phyloP scores from a whole-genome alignment of 2,888 invertebrate species.

The Chloroclystis v-ata region DNA sequence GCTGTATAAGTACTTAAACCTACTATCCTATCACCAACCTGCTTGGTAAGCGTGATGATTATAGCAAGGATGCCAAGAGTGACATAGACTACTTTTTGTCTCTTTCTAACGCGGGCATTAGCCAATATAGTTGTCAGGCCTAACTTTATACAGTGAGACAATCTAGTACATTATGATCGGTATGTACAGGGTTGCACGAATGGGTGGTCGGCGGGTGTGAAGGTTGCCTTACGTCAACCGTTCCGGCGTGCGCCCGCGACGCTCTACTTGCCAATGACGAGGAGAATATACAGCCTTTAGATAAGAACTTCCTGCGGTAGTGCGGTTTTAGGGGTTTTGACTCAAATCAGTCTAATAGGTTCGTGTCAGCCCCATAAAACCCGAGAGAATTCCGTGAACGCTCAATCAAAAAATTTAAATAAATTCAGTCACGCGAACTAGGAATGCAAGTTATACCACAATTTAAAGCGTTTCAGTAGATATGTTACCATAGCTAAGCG shows the following conservation, averaged over 20 bases:
- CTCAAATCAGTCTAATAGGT: not conserved
- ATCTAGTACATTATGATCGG: too few species aligned
- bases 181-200: slow-evolving; percentile 17
- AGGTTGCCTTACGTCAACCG: slow-evolving; percentile 67
- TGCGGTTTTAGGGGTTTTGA: not conserved
- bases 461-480: slow-evolving; percentile 10
- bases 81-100: too few species aligned
- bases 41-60: too few species aligned
- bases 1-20: too few species aligned
- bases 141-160: too few species aligned
- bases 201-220: slow-evolving; percentile 48
- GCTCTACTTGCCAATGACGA: slow-evolving; percentile 65
- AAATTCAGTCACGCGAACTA: slow-evolving; percentile 20
- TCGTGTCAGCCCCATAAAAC: not conserved
- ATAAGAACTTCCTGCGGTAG: slow-evolving; percentile 19
- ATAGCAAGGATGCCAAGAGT: not conserved
- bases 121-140: too few species aligned
- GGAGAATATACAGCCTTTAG: slow-evolving; percentile 32
- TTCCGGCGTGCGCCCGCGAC: slow-evolving; percentile 60
- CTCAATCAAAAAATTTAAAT: slow-evolving; percentile 22
- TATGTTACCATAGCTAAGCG: too few species aligned
- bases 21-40: too few species aligned
- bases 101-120: too few species aligned
- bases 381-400: slow-evolving; percentile 15
- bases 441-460: slow-evolving; percentile 4